Conservation (phyloP, 1,140 invertebrate species). For the Dreissena rostriformis region DNA sequence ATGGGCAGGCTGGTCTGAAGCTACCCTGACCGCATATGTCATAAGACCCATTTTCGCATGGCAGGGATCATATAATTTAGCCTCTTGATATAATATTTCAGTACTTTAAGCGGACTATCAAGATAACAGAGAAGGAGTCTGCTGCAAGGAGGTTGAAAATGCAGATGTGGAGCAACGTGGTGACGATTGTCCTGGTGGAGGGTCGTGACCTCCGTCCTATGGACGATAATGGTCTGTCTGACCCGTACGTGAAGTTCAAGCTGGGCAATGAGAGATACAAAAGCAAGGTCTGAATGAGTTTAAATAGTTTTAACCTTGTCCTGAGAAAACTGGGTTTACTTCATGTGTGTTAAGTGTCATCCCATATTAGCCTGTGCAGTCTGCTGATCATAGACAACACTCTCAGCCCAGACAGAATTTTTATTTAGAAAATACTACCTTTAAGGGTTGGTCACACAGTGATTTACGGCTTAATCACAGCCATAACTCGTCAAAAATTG, state of each 20-base stretch:
- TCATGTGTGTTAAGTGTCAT: not conserved
- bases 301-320: not conserved
- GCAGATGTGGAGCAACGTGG: conserved; percentile 84
- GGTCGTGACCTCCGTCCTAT: conserved; percentile 93
- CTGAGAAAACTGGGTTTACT: not conserved
- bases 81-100: conserved; percentile 73
- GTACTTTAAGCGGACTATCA: conserved; percentile 90
- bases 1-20: too few species aligned
- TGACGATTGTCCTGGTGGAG: conserved; percentile 97
- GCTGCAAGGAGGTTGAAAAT: conserved; percentile 82
- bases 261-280: conserved; percentile 99
- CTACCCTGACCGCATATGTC: too few species aligned
- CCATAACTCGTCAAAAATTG: too few species aligned
- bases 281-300: conserved; percentile 88
- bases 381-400: too few species aligned
- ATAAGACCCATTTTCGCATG: too few species aligned
- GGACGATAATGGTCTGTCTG: conserved; percentile 95
- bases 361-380: too few species aligned
- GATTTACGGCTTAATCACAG: too few species aligned
- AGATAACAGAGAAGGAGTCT: conserved; percentile 80
- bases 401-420: too few species aligned
- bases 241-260: conserved; percentile 98
- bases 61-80: too few species aligned
- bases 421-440: too few species aligned
- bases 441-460: too few species aligned